phyloP scores from a whole-genome alignment of 2,113 vertebrate genomes.

The Trichomycterus rosablanca region DNA sequence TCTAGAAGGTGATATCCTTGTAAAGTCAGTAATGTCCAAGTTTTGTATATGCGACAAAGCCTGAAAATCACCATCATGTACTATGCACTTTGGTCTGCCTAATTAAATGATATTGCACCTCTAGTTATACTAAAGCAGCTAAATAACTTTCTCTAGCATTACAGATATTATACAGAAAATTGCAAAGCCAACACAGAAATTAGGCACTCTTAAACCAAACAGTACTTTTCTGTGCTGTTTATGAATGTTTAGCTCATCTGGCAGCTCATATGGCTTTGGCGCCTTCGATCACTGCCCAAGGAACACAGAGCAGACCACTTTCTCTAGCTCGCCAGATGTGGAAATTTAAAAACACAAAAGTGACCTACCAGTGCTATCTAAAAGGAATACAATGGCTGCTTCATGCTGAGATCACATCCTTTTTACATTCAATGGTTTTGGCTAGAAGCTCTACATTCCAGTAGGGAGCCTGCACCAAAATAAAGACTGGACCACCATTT shows the following conservation, averaged over 20 bases:
- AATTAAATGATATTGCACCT: too few relatives aligned
- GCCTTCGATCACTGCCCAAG: neutral
- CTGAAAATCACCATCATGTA: too few relatives aligned
- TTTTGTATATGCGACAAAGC: too few relatives aligned
- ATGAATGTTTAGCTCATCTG: constrained; percentile 1
- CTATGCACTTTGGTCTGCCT: too few relatives aligned
- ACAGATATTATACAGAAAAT: neutral
- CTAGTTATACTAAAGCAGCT: too few relatives aligned
- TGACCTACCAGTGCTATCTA: neutral
- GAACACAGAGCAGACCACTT: neutral
- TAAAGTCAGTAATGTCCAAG: too few relatives aligned
- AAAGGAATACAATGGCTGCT: neutral
- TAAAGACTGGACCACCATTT: constrained; percentile 26
- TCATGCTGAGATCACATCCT: constrained; percentile 8
- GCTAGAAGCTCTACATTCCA: constrained; percentile 14
- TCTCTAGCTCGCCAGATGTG: neutral
- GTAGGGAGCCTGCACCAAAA: constrained; percentile 16
- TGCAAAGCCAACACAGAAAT: neutral
- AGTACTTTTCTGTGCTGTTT: neutral
- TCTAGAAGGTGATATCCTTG: too few relatives aligned
- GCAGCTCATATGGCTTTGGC: neutral
- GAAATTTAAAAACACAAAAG: neutral
- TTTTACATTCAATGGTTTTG: constrained; percentile 39
- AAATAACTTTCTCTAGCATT: too few relatives aligned
- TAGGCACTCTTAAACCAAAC: neutral